Evolutionary conservation across 2,797 vertebrate genomes (phyloP), one percentile per base, ranked within the genome.

Genomic region (Sebastes trivittatus): DNA sequence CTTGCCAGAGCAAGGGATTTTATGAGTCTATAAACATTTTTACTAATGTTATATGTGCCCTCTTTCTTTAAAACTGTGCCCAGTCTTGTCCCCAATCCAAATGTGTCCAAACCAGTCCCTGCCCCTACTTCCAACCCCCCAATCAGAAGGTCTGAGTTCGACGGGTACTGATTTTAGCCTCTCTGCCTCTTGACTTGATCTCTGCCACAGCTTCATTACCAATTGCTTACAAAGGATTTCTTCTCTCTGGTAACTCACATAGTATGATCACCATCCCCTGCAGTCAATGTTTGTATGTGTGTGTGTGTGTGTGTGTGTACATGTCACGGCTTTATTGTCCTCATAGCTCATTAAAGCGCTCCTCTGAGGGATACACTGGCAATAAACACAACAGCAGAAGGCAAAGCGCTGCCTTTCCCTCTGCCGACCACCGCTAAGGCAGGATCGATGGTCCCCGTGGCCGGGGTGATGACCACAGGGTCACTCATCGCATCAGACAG

Each of bases 151-250:
- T 20, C 32, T 1, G 59, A 78, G 68, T 69, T 86, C 75, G 86
- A 80, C 8, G 61, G 70, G 70, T 70, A 55, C 78, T 80, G 86
- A 30, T 78, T 87, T 77, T 89, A 89, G 89, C 74, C 80, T 80
- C 62, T 66, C 78, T 69, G 83, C 63, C 70, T 85, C 78, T 85
- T 22, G 25, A 76, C 86, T 88, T 72, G 59, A 80, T 88, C 89
- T 78, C 78, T 87, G 84, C 76, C 84, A 84, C 79, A 25, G 87
- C 93, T 90, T 93, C 92, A 93, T 94, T 90, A 93, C 67, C 86
- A 86, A 52, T 14, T 36, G 87, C 86, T 89, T 85, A 82, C 86
- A 90, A 82, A 90, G 85, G 84, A 84, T 77, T 86, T 69, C 74
- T 61, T 52, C 80, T 82, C 89, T 81, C 88, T 79, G 68, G 88